These are phyloP conservation scores for Pseudorasbora parva DNA, from an alignment of 2,113 vertebrate species.

Conservation along the genomic window DNA sequence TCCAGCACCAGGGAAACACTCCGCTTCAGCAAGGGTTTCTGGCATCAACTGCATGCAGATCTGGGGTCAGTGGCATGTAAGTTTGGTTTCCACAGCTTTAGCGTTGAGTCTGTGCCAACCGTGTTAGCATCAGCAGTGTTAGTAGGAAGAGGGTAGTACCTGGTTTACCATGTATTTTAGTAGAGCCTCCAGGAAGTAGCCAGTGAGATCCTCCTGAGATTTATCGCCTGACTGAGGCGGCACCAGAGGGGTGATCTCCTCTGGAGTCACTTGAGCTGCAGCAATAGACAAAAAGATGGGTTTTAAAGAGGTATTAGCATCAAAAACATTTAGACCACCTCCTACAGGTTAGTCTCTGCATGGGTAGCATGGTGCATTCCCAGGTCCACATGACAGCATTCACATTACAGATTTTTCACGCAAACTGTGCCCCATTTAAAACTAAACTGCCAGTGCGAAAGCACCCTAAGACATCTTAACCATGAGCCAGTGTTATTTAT, in stretches of 20 bases:
- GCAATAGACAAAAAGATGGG: neutral
- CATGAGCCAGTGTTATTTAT: neutral
- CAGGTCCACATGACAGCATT: too few relatives aligned
- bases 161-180: conserved; percentile 99
- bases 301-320: too few relatives aligned
- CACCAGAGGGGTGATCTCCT: conserved; percentile 97
- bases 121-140: conserved; percentile 67
- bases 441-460: too few relatives aligned
- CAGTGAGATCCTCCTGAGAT: conserved; percentile 97
- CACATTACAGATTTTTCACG: too few relatives aligned
- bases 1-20: neutral
- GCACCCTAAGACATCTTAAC: neutral
- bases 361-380: too few relatives aligned
- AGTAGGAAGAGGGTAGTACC: conserved; percentile 81
- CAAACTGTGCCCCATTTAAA: too few relatives aligned
- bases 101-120: conserved; percentile 2
- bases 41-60: conserved; percentile 19
- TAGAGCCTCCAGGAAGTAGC: conserved; percentile 96
- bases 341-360: too few relatives aligned
- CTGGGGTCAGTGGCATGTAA: conserved; percentile 22
- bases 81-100: neutral
- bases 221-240: conserved; percentile 97
- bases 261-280: conserved; percentile 93
- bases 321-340: too few relatives aligned
- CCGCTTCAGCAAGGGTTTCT: neutral